Conservation (phyloP, 1,140 invertebrate species). For the Berghia stephanieae region DNA sequence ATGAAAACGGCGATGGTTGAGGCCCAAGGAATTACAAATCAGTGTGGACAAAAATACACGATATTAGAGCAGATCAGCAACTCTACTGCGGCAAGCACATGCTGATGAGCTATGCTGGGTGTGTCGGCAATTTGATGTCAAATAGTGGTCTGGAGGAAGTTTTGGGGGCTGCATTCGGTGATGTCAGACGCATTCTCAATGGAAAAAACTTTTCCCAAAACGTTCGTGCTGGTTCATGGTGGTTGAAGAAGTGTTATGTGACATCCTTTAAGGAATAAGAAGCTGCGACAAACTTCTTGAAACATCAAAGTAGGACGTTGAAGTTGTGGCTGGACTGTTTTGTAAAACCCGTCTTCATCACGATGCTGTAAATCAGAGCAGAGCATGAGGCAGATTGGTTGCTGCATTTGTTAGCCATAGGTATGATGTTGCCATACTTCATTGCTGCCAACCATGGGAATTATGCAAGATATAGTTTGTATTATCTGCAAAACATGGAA, state of each 20-base stretch:
- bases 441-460: constrained; percentile 45
- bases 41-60: too few relatives aligned
- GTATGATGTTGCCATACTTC: constrained; percentile 44
- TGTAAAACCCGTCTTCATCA: constrained; percentile 44
- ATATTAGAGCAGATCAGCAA: constrained; percentile 35
- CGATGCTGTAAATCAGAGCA: constrained; percentile 43
- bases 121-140: constrained; percentile 41
- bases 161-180: constrained; percentile 35
- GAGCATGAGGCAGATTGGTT: constrained; percentile 46
- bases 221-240: constrained; percentile 37
- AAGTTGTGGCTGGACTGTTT: constrained; percentile 44
- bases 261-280: background rate
- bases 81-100: constrained; percentile 43
- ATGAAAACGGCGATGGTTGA: constrained; percentile 38
- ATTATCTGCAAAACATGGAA: constrained; percentile 39
- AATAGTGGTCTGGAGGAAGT: constrained; percentile 35
- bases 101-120: too few relatives aligned
- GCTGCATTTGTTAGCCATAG: constrained; percentile 37
- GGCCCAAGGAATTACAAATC: too few relatives aligned
- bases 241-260: constrained; percentile 34
- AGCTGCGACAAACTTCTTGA: background rate
- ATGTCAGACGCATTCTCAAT: constrained; percentile 36
- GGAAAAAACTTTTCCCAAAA: constrained; percentile 46
- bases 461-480: constrained; percentile 48
- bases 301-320: constrained; percentile 36